Percentiles rank a stretch among this genome's conserved stretches.
Conservation (phyloP, 2,888 invertebrate species). For the Callosobruchus maculatus region DNA sequence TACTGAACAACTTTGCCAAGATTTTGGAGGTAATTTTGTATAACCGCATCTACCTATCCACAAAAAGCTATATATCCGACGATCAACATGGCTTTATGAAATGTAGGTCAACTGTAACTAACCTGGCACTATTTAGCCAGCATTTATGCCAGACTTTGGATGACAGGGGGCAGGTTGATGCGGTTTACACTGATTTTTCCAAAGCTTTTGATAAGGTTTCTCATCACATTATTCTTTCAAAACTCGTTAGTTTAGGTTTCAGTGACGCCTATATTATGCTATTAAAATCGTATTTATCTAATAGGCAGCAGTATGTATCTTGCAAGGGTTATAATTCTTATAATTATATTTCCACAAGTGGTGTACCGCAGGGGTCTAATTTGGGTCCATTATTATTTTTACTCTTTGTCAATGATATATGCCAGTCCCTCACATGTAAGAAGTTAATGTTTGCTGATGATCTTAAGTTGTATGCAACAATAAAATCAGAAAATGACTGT, state of each 20-base stretch:
- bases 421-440: not conserved
- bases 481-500: constrained; percentile 3
- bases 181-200: constrained; percentile 1
- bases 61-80: not conserved
- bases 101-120: not conserved
- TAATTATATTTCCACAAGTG: not conserved
- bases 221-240: constrained; percentile 1
- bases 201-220: constrained; percentile 4
- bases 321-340: not conserved
- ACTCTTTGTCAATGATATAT: not conserved
- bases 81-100: constrained; percentile 5
- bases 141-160: constrained; percentile 2
- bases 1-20: constrained; percentile 1
- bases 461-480: constrained; percentile 5
- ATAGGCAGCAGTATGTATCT: not conserved
- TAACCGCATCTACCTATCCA: not conserved
- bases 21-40: constrained; percentile 5
- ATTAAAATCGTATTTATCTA: not conserved
- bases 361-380: not conserved
- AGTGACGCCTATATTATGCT: not conserved
- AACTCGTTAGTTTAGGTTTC: not conserved
- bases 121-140: constrained; percentile 3
- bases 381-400: constrained; percentile 4
- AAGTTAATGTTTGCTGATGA: constrained; percentile 5
- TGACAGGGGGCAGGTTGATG: constrained; percentile 3